Evolutionary conservation across 1,140 invertebrate species (phyloP), one percentile per base, ranked within the genome.

Genomic region (Lepidurus apus): DNA sequence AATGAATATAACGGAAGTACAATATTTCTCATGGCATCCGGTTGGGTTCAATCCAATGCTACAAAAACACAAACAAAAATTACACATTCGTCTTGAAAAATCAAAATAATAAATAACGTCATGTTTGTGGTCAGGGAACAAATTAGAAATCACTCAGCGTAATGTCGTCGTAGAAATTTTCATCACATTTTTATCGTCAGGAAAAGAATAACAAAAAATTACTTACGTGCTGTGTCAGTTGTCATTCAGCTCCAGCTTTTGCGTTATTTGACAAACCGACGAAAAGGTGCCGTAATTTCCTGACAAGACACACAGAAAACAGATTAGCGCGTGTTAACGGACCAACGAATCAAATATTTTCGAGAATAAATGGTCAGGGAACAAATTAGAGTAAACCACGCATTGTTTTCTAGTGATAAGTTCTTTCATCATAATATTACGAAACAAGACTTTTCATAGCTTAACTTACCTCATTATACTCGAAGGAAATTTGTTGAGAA

Each of bases 341-440:
- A 2, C 34, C 1, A 34, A 34, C 34, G 34, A 34, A 34, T 47
- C 1, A n/a, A 13, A 65, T 21, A 47, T 47, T 47, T 10, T 21
- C 17, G 7, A 5, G 9, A 65, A 21, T 65, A 21, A 1, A 21
- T n/a, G 6, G 7, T 65, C 53, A 65, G 53, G 8, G 53, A 65
- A 65, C 53, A 65, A 65, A 65, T 65, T 65, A 65, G 53, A 65
- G 53, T 65, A 65, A 65, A 13, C 13, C 53, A 65, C 53, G 53
- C 53, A 65, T 65, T 13, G 53, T 65, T 65, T 65, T 8, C 53
- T 65, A 13, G 21, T 65, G 53, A 65, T 7, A 65, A 65, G 17
- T 7, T 65, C n/a, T 65, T 13, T 65, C 53, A 65, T 65, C 53
- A 65, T 21, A 17, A 7, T n/a, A 65, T 7, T 65, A n/a, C 34